phyloP scores from a whole-genome alignment of 1,140 invertebrate genomes.

The Temnothorax nylanderi region DNA sequence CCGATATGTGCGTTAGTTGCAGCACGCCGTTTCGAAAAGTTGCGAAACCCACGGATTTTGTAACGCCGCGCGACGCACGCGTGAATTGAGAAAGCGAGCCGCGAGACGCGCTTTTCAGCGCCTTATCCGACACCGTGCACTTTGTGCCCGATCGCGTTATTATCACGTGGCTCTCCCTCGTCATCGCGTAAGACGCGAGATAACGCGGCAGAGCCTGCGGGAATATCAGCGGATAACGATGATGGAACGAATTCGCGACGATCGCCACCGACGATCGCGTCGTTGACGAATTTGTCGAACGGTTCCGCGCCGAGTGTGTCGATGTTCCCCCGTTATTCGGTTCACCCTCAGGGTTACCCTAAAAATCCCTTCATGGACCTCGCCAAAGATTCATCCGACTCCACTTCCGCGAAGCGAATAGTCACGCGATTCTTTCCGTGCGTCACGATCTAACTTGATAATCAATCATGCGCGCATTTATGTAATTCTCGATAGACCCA shows the following conservation, averaged over 20 bases:
- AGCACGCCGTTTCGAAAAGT: not conserved
- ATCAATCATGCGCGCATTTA: not conserved
- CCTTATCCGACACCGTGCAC: not conserved
- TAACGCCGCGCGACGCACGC: slow-evolving; percentile 10
- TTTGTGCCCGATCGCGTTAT: slow-evolving; percentile 1
- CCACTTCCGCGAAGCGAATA: not conserved
- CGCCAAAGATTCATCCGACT: not conserved
- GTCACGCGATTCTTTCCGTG: not conserved
- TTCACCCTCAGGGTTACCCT: not conserved
- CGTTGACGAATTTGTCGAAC: not conserved
- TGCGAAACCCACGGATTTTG: slow-evolving; percentile 48
- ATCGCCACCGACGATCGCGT: not conserved
- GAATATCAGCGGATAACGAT: not conserved
- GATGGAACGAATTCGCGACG: not conserved
- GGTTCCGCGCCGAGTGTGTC: not conserved
- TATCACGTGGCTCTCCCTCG: not conserved
- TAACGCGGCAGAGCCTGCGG: slow-evolving; percentile 2
- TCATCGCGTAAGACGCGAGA: slow-evolving; percentile 2
- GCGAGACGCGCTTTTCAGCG: not conserved
- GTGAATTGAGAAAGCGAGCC: slow-evolving; percentile 30
- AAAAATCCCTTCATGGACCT: not conserved
- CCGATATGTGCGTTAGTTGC: slow-evolving; percentile 32
- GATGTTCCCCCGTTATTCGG: not conserved
- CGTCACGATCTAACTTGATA: not conserved
- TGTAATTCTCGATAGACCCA: not conserved